Conservation (phyloP, 2,113 vertebrate species). For the Ageneiosus marmoratus region DNA sequence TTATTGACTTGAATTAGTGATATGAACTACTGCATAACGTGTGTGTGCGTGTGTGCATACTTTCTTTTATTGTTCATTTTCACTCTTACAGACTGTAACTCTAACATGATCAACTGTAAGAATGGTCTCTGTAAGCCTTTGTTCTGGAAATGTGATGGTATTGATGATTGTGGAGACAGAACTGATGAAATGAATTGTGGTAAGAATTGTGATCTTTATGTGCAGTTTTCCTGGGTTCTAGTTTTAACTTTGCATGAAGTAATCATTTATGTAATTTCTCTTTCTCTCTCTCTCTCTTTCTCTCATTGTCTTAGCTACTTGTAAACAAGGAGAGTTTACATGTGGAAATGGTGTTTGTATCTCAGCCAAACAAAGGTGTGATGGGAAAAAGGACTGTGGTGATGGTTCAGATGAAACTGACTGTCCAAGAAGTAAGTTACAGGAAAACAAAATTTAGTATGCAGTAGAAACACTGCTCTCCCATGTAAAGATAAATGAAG, state of each 20-base stretch:
- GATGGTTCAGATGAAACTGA: slow-evolving; percentile 81
- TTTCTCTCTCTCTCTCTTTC: background rate
- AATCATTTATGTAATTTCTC: background rate
- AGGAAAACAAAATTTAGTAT: background rate
- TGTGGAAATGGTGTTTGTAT: slow-evolving; percentile 80
- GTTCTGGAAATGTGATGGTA: slow-evolving; percentile 85
- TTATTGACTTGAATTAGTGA: background rate
- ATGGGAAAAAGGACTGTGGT: slow-evolving; percentile 77
- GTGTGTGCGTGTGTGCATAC: background rate
- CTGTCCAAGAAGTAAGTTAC: slow-evolving; percentile 72
- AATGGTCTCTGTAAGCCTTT: slow-evolving; percentile 84
- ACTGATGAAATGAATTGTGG: slow-evolving; percentile 86
- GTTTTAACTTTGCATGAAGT: background rate
- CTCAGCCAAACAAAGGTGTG: slow-evolving; percentile 69
- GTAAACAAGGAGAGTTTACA: slow-evolving; percentile 61
- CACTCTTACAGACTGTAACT: slow-evolving; percentile 63
- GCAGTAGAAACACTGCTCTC: background rate
- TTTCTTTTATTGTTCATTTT: background rate
- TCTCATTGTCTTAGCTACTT: slow-evolving; percentile 59
- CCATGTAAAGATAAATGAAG: background rate
- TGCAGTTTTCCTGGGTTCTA: background rate
- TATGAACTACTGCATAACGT: background rate
- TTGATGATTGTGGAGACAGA: slow-evolving; percentile 87
- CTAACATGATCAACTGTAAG: slow-evolving; percentile 75
- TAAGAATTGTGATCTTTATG: slow-evolving; percentile 61